Evolutionary conservation across 2,797 vertebrate genomes (phyloP).

Genomic region (Apogon hyalosoma): DNA sequence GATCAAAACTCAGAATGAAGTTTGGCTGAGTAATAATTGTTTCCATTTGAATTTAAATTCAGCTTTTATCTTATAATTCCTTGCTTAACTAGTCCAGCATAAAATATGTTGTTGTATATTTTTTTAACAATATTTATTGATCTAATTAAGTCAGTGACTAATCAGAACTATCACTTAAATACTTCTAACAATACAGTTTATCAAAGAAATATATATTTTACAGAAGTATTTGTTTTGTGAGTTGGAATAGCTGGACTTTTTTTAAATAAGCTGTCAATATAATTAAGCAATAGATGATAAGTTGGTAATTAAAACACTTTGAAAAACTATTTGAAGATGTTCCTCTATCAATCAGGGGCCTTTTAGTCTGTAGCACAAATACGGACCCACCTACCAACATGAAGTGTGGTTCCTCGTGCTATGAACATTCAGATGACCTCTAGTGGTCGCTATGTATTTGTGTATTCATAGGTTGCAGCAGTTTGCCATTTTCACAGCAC

Average conservation of each 20-base stretch:
- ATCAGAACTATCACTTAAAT: not conserved
- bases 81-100: not conserved
- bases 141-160: not conserved
- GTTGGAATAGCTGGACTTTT: not conserved
- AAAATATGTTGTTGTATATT: not conserved
- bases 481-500: not conserved
- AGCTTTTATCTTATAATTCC: too few species aligned
- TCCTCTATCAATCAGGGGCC: not conserved
- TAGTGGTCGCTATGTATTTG: constrained; percentile 11
- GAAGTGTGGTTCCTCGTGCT: not conserved
- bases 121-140: not conserved
- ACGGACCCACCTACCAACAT: too few species aligned
- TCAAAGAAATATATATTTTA: not conserved
- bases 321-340: not conserved
- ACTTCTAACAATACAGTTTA: not conserved
- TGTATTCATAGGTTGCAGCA: not conserved
- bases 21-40: not conserved
- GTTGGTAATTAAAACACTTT: not conserved
- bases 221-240: not conserved
- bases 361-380: not conserved
- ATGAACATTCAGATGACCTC: constrained; percentile 7
- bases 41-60: too few species aligned
- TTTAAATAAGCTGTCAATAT: not conserved
- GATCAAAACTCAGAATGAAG: not conserved
- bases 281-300: too few species aligned